Evolutionary conservation across 2,888 invertebrate genomes (phyloP).

Genomic region (Parapristionchus giblindavisi): DNA sequence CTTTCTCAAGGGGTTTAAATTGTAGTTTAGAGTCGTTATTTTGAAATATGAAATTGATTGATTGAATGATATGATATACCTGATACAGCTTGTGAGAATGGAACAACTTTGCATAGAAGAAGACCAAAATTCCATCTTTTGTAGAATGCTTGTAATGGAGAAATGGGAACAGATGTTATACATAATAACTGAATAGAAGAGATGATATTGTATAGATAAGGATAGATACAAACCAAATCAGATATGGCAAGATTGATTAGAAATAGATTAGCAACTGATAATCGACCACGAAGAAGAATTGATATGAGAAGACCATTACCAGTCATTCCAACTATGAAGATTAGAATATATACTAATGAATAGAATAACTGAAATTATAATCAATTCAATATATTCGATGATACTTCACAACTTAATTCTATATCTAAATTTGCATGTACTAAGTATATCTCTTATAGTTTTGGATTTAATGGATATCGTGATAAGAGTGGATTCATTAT

Average conservation of each 20-base stretch:
- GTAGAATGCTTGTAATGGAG: conserved; percentile 90
- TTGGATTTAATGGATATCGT: too few relatives aligned
- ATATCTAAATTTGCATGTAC: too few relatives aligned
- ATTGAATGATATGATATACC: too few relatives aligned
- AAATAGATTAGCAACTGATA: conserved; percentile 80
- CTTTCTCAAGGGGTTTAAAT: too few relatives aligned
- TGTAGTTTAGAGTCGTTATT: too few relatives aligned
- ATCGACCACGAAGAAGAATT: conserved; percentile 58
- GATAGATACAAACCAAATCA: conserved; percentile 77
- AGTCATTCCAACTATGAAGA: conserved; percentile 66
- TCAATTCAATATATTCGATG: too few relatives aligned
- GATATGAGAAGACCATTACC: conserved; percentile 65
- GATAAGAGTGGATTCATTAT: too few relatives aligned
- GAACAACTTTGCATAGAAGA: conserved; percentile 88
- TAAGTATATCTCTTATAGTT: too few relatives aligned
- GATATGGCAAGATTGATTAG: conserved; percentile 94
- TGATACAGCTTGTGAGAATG: conserved; percentile 84
- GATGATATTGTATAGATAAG: background rate
- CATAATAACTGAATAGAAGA: conserved; percentile 78
- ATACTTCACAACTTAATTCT: too few relatives aligned
- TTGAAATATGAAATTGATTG: too few relatives aligned
- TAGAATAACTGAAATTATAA: conserved; percentile 58
- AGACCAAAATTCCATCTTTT: conserved; percentile 91
- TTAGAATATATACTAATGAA: conserved; percentile 60
- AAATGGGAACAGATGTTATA: conserved; percentile 92